Conservation (phyloP, 2,113 vertebrate species). For the Rana temporaria region DNA sequence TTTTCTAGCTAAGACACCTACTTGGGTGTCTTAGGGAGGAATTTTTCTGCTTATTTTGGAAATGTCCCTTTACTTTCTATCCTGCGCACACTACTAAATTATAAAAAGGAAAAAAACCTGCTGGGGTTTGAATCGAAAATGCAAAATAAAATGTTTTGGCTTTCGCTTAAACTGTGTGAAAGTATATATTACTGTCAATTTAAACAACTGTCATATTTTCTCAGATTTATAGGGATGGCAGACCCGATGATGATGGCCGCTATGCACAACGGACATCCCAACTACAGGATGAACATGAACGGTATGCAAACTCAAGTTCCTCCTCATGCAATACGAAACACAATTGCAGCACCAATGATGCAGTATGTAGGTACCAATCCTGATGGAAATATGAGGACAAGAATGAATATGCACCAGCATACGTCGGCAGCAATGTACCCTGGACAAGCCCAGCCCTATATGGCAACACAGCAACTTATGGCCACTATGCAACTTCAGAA, state of each 20-base stretch:
- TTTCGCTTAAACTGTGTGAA: no score
- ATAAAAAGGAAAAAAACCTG: no score
- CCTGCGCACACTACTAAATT: no score
- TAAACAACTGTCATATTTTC: background rate
- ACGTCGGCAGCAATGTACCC: constrained; percentile 84
- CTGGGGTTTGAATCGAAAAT: no score
- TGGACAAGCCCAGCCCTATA: constrained; percentile 83
- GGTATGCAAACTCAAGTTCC: constrained; percentile 73
- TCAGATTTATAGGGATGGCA: constrained; percentile 74
- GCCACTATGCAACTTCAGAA: constrained; percentile 94
- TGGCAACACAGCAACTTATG: constrained; percentile 87
- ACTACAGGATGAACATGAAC: constrained; percentile 85
- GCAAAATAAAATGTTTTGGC: no score
- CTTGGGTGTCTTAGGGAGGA: no score
- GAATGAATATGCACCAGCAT: constrained; percentile 72
- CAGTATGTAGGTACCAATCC: constrained; percentile 82
- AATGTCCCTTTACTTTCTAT: no score
- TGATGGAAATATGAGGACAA: constrained; percentile 80
- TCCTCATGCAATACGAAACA: constrained; percentile 78
- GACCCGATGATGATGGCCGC: constrained; percentile 95
- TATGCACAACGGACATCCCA: constrained; percentile 87
- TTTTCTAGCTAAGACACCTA: no score
- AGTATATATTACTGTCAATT: background rate
- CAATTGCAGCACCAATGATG: constrained; percentile 81
- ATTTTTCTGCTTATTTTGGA: no score